These are phyloP conservation scores for Luperina nickerlii DNA, from an alignment of 2,888 invertebrate genomes.

Conservation along the genomic window DNA sequence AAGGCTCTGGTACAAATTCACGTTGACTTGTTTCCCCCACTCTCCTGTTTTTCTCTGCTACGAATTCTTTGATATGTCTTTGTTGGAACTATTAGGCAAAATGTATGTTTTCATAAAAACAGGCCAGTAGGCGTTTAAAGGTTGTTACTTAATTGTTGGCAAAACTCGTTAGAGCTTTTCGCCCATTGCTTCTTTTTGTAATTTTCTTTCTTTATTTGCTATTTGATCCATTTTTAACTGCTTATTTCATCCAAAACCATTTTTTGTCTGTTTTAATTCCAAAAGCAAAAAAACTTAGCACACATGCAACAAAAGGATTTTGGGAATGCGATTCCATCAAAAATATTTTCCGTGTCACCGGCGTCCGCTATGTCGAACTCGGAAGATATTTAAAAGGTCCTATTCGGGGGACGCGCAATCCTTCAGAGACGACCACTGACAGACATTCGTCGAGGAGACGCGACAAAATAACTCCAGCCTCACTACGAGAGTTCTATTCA, in stretches of 20 bases:
- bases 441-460: conserved; percentile 76
- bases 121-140: neutral
- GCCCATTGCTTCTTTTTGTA: neutral
- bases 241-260: neutral
- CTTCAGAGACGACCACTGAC: conserved; percentile 79
- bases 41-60: conserved; percentile 74
- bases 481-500: conserved; percentile 82
- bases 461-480: conserved; percentile 85
- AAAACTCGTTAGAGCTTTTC: neutral
- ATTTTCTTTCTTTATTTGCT: neutral
- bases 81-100: conserved; percentile 36
- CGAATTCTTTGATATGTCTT: conserved; percentile 74
- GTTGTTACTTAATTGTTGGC: neutral
- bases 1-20: conserved; percentile 89
- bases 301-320: conserved; percentile 49
- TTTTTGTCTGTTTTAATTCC: neutral
- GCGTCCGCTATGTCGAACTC: conserved; percentile 71
- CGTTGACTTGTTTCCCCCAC: conserved; percentile 85
- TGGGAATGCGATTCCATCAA: conserved; percentile 68
- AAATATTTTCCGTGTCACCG: conserved; percentile 72
- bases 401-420: conserved; percentile 81
- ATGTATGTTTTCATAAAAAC: conserved; percentile 18
- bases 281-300: conserved; percentile 9
- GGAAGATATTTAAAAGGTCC: conserved; percentile 82
- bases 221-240: neutral